Percentiles rank a stretch among this genome's conserved stretches.
phyloP scores from a whole-genome alignment of 2,888 invertebrate species.

The Ctena decussata region DNA sequence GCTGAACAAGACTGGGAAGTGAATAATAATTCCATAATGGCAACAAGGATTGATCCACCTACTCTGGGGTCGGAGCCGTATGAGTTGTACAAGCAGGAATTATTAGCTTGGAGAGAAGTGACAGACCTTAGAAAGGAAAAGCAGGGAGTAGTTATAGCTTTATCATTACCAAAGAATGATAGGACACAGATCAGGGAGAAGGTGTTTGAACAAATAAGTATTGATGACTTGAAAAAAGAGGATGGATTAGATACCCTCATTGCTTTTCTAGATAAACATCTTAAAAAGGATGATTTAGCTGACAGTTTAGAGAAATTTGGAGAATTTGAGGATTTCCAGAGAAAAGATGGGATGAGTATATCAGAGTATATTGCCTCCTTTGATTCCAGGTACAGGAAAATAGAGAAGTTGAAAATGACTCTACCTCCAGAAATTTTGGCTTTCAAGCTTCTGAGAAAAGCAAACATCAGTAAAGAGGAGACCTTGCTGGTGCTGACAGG shows the following conservation, averaged over 20 bases:
- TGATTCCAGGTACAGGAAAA: slow-evolving; percentile 53
- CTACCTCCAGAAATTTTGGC: background rate
- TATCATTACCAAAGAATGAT: slow-evolving; percentile 60
- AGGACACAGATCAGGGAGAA: no score
- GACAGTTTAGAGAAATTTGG: slow-evolving; percentile 66
- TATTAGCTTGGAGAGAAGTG: slow-evolving; percentile 61
- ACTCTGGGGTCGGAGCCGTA: slow-evolving; percentile 37
- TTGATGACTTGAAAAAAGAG: slow-evolving; percentile 49
- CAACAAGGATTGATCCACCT: slow-evolving; percentile 46
- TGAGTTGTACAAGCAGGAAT: slow-evolving; percentile 56
- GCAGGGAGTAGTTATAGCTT: slow-evolving; percentile 58
- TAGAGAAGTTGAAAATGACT: no score
- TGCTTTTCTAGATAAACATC: slow-evolving; percentile 59
- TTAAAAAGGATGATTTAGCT: slow-evolving; percentile 65
- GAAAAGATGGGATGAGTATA: slow-evolving; percentile 50
- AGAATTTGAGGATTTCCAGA: slow-evolving; percentile 51
- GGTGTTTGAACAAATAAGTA: no score
- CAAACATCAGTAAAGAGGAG: no score
- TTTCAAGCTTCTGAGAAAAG: background rate
- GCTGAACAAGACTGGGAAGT: background rate
- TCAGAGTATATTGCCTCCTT: slow-evolving; percentile 52
- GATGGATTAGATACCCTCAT: slow-evolving; percentile 49
- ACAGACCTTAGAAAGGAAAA: slow-evolving; percentile 56
- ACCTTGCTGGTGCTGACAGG: background rate
- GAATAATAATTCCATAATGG: slow-evolving; percentile 13